These are phyloP conservation scores for Haliclona indistincta DNA, from an alignment of 37 sponge, comb jelly and placozoan species.

Conservation along the genomic window DNA sequence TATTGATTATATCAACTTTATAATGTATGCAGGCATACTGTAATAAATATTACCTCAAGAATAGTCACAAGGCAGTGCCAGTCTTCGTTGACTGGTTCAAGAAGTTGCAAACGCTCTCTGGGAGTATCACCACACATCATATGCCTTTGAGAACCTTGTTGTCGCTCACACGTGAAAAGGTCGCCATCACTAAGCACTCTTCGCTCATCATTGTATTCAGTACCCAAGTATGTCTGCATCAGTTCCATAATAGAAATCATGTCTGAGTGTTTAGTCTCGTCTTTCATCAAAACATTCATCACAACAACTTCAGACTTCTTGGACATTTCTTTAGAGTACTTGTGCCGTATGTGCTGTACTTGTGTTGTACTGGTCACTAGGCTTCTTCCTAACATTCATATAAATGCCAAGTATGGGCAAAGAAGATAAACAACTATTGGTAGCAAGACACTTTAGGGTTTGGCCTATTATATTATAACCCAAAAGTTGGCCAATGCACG, in stretches of 20 bases:
- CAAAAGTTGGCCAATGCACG: too few species aligned
- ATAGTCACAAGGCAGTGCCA: slow-evolving; percentile 29
- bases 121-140: slow-evolving; percentile 21
- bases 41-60: background rate
- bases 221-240: slow-evolving; percentile 4
- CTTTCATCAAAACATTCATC: slow-evolving; percentile 7
- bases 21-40: too few species aligned
- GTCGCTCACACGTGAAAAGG: background rate
- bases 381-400: too few species aligned
- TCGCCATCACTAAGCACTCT: background rate
- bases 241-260: slow-evolving; percentile 1
- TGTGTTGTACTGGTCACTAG: too few species aligned
- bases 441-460: too few species aligned
- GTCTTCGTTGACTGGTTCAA: slow-evolving; percentile 22
- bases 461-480: too few species aligned
- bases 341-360: slow-evolving; percentile 30
- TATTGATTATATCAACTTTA: too few species aligned
- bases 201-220: background rate
- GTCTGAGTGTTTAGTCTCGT: slow-evolving; percentile 1
- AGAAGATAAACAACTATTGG: too few species aligned
- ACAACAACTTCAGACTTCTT: slow-evolving; percentile 29
- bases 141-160: slow-evolving; percentile 12
- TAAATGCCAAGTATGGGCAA: too few species aligned
- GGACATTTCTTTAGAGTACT: slow-evolving; percentile 28
- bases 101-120: slow-evolving; percentile 5